phyloP scores from a whole-genome alignment of 2,797 vertebrate species.

The Neomorphus geoffroyi region DNA sequence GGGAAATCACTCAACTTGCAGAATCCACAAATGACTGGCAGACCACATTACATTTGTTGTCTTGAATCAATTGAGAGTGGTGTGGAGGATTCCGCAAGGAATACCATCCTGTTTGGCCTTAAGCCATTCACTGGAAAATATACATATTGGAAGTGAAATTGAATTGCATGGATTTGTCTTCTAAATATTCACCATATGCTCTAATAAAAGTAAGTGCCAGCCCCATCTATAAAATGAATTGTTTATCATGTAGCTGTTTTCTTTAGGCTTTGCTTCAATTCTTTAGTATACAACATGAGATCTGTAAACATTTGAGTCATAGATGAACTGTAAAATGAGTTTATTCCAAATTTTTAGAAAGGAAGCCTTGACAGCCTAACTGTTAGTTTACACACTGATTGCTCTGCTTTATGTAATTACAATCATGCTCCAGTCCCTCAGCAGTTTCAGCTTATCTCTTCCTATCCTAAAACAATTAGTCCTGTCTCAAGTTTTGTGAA shows the following conservation, averaged over 20 bases:
- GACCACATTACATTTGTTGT: neutral
- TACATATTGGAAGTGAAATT: conserved; percentile 26
- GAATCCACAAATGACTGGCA: conserved; percentile 28
- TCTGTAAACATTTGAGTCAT: conserved; percentile 20
- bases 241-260: neutral
- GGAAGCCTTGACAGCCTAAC: neutral
- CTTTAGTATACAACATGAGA: neutral
- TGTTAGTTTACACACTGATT: neutral
- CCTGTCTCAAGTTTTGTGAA: neutral
- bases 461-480: neutral
- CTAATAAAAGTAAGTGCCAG: neutral
- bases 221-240: neutral
- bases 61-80: conserved; percentile 21
- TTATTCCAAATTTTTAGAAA: conserved; percentile 10
- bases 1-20: conserved; percentile 42
- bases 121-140: conserved; percentile 38
- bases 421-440: neutral
- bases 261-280: conserved; percentile 9
- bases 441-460: neutral
- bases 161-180: conserved; percentile 39
- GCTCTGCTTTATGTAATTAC: neutral
- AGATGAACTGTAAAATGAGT: neutral
- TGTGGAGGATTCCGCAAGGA: conserved; percentile 20
- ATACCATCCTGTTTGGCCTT: conserved; percentile 38
- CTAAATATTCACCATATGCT: conserved; percentile 55